A percentile compares a stretch with the other conserved stretches of the same genome.
Evolutionary conservation across 2,888 invertebrate genomes (phyloP).

Genomic region (Enoplolaimus lenunculus): DNA sequence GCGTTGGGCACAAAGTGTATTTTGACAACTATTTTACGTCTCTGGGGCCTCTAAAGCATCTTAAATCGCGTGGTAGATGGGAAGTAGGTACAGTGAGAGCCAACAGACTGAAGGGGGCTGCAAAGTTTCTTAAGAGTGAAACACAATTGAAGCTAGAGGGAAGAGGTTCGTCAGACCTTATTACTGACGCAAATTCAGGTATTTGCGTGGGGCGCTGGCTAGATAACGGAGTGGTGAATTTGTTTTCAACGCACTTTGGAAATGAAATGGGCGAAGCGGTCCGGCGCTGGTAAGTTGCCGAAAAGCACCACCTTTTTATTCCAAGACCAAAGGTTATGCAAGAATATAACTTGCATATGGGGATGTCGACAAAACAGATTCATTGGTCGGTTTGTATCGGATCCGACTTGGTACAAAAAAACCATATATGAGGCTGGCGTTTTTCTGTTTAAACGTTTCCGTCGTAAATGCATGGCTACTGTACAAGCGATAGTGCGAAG

Average conservation of each 20-base stretch:
- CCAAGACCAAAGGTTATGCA: not conserved
- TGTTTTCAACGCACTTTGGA: not conserved
- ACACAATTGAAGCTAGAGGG: not conserved
- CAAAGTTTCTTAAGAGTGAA: not conserved
- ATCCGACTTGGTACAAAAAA: constrained; percentile 11
- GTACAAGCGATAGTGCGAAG: not conserved
- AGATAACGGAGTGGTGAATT: not conserved
- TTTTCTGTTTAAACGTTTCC: not conserved
- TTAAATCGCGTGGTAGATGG: not conserved
- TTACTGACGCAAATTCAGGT: constrained; percentile 5
- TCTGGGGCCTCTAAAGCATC: not conserved
- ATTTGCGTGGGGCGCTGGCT: not conserved
- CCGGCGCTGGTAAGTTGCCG: not conserved
- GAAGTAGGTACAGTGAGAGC: not conserved
- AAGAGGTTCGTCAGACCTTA: not conserved
- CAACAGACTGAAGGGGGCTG: not conserved
- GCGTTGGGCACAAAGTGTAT: not conserved
- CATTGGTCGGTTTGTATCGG: not conserved
- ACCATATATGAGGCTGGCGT: constrained; percentile 3
- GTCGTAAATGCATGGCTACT: not conserved
- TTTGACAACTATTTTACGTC: not conserved
- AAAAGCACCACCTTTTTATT: not conserved
- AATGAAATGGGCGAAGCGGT: not conserved
- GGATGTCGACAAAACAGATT: not conserved
- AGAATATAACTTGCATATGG: constrained; percentile 13